Evolutionary conservation across 2,888 invertebrate species (phyloP).

Genomic region (Epinotia nisella): DNA sequence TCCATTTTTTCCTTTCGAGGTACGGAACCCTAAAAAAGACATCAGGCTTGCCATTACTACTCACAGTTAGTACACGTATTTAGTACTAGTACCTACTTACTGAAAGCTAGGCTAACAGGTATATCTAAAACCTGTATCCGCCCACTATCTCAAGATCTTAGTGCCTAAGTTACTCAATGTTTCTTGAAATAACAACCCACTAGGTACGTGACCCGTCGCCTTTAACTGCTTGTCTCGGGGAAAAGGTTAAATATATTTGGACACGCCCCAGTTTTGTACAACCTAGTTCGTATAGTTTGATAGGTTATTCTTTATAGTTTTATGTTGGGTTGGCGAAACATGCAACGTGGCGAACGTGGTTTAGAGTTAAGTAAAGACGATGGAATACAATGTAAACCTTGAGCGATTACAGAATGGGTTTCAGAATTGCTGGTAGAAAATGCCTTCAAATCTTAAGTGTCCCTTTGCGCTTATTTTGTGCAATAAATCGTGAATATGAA

Average conservation of each 20-base stretch:
- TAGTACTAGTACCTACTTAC: no score
- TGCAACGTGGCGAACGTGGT: neutral
- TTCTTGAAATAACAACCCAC: constrained; percentile 13
- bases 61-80: no score
- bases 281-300: neutral
- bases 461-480: no score
- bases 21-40: no score
- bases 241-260: constrained; percentile 26
- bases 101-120: no score
- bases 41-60: no score
- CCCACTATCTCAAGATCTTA: neutral
- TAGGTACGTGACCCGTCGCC: constrained; percentile 3
- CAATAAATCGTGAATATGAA: no score
- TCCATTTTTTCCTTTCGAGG: no score
- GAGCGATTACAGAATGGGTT: no score
- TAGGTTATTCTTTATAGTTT: neutral
- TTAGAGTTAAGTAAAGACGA: neutral
- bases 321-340: neutral
- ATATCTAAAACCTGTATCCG: neutral
- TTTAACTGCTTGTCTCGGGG: constrained; percentile 15
- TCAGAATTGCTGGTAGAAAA: no score
- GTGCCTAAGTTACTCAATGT: neutral
- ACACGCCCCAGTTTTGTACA: constrained; percentile 18
- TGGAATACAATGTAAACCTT: no score
- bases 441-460: no score